Evolutionary conservation across 2,113 vertebrate species (phyloP).

Genomic region (Podarcis muralis): DNA sequence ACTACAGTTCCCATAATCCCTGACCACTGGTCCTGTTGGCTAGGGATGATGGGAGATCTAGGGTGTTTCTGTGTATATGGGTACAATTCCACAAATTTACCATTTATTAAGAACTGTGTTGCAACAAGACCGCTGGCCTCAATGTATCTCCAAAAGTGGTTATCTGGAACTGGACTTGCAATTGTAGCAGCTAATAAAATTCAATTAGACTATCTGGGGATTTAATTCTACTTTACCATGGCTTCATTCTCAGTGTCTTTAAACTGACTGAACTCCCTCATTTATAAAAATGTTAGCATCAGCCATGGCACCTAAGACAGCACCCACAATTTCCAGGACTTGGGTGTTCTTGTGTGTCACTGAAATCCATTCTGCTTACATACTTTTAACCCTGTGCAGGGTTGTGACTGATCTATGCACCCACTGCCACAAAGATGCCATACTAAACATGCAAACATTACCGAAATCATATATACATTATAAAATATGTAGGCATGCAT

Average conservation of each 20-base stretch:
- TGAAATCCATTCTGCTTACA: neutral
- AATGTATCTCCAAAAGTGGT: neutral
- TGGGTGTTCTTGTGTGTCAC: neutral
- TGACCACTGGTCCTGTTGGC: too few species aligned
- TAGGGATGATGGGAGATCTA: too few species aligned
- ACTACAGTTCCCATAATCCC: too few species aligned
- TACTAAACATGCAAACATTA: neutral
- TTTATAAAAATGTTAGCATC: neutral
- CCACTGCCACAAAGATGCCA: neutral
- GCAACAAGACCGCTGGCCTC: neutral
- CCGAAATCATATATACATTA: slow-evolving; percentile 7
- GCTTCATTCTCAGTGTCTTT: neutral
- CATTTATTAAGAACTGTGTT: neutral
- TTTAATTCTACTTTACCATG: neutral
- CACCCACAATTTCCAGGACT: neutral
- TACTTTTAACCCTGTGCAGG: too few species aligned
- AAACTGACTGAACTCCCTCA: neutral
- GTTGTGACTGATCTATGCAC: neutral
- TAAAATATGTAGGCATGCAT: neutral
- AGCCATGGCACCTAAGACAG: neutral
- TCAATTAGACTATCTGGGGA: neutral
- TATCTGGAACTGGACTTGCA: neutral
- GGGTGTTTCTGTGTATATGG: neutral
- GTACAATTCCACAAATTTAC: neutral
- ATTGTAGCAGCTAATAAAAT: neutral